These are phyloP conservation scores for Agonopterix heracliana DNA, from an alignment of 2,888 invertebrate species.

Conservation along the genomic window DNA sequence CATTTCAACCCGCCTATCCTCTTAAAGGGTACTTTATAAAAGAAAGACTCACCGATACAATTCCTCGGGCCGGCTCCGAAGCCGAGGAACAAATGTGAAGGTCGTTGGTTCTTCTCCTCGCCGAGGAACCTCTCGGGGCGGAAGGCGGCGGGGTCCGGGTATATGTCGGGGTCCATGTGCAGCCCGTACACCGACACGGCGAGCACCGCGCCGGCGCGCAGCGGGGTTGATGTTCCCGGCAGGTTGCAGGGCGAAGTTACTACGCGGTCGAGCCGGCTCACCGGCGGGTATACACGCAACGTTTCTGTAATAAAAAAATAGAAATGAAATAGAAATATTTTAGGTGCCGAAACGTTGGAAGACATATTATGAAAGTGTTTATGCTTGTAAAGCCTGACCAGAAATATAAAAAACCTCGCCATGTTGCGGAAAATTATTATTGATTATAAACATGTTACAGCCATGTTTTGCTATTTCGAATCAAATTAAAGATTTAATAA, in stretches of 20 bases:
- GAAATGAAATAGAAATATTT: background rate
- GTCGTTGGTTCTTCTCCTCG: slow-evolving; percentile 66
- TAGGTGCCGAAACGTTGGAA: background rate
- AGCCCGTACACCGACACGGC: slow-evolving; percentile 65
- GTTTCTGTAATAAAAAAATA: slow-evolving; percentile 61
- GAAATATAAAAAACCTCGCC: too few species aligned
- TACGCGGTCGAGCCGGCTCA: slow-evolving; percentile 66
- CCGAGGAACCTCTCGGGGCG: slow-evolving; percentile 73
- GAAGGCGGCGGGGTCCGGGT: slow-evolving; percentile 71
- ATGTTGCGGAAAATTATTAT: too few species aligned
- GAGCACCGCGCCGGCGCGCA: slow-evolving; percentile 64
- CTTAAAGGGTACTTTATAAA: too few species aligned
- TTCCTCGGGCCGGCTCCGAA: slow-evolving; percentile 74
- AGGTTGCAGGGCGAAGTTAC: slow-evolving; percentile 74
- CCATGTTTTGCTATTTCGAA: too few species aligned
- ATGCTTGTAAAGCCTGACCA: too few species aligned
- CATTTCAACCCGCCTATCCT: too few species aligned
- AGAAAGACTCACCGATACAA: slow-evolving; percentile 57
- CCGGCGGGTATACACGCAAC: slow-evolving; percentile 75
- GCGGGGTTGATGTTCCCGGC: slow-evolving; percentile 54
- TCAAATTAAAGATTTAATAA: too few species aligned
- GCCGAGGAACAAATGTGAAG: slow-evolving; percentile 67
- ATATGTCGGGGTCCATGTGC: slow-evolving; percentile 73
- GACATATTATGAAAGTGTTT: background rate
- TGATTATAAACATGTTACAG: too few species aligned